Evolutionary conservation across 2,113 vertebrate species (phyloP).

Genomic region (Glaucomys volans): DNA sequence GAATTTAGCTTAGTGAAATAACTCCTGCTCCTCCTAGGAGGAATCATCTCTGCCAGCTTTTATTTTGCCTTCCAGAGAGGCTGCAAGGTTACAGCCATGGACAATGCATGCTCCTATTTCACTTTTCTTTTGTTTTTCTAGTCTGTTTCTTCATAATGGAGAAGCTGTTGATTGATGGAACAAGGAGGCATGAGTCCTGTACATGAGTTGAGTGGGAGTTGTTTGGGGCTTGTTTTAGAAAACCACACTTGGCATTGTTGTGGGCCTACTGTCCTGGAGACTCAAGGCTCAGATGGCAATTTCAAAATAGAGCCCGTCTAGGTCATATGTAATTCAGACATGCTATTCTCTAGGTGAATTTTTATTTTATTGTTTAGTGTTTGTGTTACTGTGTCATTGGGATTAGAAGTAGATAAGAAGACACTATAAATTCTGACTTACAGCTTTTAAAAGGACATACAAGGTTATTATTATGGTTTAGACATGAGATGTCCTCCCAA

Average conservation of each 20-base stretch:
- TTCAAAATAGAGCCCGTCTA: not conserved
- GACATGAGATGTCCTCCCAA: no score
- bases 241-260: not conserved
- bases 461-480: not conserved
- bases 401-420: not conserved
- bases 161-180: slow-evolving; percentile 12
- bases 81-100: slow-evolving; percentile 14
- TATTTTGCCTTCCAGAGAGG: slow-evolving; percentile 49
- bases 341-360: not conserved
- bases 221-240: accelerated
- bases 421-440: not conserved
- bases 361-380: not conserved
- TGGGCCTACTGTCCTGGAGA: not conserved
- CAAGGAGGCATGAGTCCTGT: not conserved
- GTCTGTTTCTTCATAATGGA: not conserved
- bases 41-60: slow-evolving; percentile 54
- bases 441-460: not conserved
- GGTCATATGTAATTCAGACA: not conserved
- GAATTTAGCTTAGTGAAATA: slow-evolving; percentile 74
- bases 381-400: not conserved
- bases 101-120: not conserved
- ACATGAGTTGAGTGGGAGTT: not conserved
- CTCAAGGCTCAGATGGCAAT: not conserved
- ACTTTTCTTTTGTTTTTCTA: slow-evolving; percentile 37
- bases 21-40: not conserved